A percentile compares a stretch with the other conserved stretches of the same genome.
These are phyloP conservation scores for Sibirionetta formosa DNA, from an alignment of 2,797 vertebrate species.

Conservation along the genomic window DNA sequence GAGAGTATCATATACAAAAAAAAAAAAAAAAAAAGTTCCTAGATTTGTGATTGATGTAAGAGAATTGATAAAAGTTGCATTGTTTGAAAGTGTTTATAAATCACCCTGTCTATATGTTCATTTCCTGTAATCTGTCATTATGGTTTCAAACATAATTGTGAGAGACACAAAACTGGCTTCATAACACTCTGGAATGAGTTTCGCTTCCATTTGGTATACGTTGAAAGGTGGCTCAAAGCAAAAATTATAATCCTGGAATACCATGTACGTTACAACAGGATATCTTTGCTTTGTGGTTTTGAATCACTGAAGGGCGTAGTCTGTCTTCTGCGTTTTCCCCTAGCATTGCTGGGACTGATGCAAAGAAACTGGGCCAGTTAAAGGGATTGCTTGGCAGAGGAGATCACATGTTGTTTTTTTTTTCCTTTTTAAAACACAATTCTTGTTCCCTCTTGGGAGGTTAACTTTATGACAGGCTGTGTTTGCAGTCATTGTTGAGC, in stretches of 20 bases:
- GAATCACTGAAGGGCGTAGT: constrained; percentile 63
- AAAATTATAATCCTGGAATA: constrained; percentile 59
- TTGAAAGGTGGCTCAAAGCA: constrained; percentile 61
- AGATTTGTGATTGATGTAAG: constrained; percentile 72
- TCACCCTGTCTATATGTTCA: constrained; percentile 61
- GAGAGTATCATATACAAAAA: constrained; percentile 71
- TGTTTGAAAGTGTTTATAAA: constrained; percentile 77
- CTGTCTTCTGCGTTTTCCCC: background rate
- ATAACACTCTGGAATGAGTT: background rate
- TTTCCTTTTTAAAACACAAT: background rate
- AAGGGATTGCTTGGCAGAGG: constrained; percentile 41
- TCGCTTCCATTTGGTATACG: constrained; percentile 51
- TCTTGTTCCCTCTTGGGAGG: constrained; percentile 14
- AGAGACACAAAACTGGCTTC: constrained; percentile 71
- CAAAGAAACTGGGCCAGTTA: constrained; percentile 11
- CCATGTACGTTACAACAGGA: background rate
- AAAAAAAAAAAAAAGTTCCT: constrained; percentile 76
- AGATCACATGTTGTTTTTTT: fast-evolving
- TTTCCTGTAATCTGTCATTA: constrained; percentile 80
- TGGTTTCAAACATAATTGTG: constrained; percentile 62
- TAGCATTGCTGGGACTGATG: constrained; percentile 27
- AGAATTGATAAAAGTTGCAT: constrained; percentile 76
- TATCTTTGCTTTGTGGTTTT: constrained; percentile 68
- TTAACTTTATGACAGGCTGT: background rate
- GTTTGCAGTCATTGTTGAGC: background rate